phyloP scores from a whole-genome alignment of 2,797 vertebrate genomes.

The Eospalax fontanierii region DNA sequence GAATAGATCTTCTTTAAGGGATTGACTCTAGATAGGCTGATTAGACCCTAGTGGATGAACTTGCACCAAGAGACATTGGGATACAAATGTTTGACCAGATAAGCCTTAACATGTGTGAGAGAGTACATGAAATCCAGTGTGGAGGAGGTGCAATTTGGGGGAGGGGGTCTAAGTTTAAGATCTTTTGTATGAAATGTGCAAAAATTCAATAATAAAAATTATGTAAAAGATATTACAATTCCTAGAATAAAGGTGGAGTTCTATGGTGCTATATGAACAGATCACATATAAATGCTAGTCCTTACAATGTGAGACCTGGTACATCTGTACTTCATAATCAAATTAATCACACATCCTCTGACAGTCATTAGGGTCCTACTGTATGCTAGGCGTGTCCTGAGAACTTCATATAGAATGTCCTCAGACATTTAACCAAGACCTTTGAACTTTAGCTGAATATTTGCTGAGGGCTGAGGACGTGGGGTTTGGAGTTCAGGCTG shows the following conservation, averaged over 20 bases:
- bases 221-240: not conserved
- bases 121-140: too few species aligned
- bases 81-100: too few species aligned
- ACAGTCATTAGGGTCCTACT: not conserved
- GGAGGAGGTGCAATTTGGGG: too few species aligned
- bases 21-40: too few species aligned
- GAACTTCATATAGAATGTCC: not conserved
- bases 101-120: too few species aligned
- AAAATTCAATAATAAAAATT: too few species aligned
- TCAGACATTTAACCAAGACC: constrained; percentile 25
- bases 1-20: too few species aligned
- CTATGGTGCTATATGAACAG: not conserved
- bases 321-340: not conserved
- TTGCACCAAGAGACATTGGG: too few species aligned
- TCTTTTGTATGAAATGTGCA: too few species aligned
- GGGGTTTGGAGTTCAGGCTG: not conserved
- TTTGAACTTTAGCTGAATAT: not conserved
- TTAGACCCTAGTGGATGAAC: too few species aligned
- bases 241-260: not conserved
- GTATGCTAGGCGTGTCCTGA: not conserved
- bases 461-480: not conserved
- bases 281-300: not conserved
- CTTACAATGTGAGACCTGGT: not conserved
- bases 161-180: too few species aligned
- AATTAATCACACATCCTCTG: not conserved